Evolutionary conservation across 2,797 vertebrate genomes (phyloP), one percentile per base, ranked within the genome.

Genomic region (Betta splendens): DNA sequence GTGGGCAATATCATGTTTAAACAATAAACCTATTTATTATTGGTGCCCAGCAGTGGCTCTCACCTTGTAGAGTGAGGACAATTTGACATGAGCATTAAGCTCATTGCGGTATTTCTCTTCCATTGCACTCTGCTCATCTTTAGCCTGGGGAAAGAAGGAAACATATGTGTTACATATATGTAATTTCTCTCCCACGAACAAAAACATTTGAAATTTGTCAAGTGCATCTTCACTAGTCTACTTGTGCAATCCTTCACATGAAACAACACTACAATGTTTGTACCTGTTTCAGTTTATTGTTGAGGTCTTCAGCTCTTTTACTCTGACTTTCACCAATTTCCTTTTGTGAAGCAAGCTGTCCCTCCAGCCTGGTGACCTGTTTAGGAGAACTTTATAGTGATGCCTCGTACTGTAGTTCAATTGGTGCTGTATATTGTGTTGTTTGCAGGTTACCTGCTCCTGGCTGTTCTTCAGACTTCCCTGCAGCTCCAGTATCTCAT

Each of bases 1-100:
- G n/a, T n/a, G n/a, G n/a, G n/a, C n/a, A n/a, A n/a, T n/a, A n/a
- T n/a, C n/a, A n/a, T n/a, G n/a, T n/a, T n/a, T n/a, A n/a, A n/a
- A n/a, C n/a, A n/a, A n/a, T n/a, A n/a, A n/a, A 36, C 5, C 11
- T 6, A 25, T 32, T n/a, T 21, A 10, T 23, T 26, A 4, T 12
- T 10, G 8, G 16, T 37, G 23, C 2, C 8, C 11, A 11, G 8
- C 33, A 37, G 26, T 7, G 22, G 37, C n/a, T 65, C 78, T 80
- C 74, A 98, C 97, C 94, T 99, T 98, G 77, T 99, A 98, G 0
- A 99, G 91, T 29, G 95, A 96, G 50, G 94, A 95, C 18, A 99
- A 90, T 63, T 96, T 97, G 29, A 95, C 84, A 45, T 97, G 94
- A 26, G 96, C 95, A 46, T 95, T 98, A 64, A 98, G 89, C 64